Percentiles rank a stretch among this genome's conserved stretches.
phyloP scores from a whole-genome alignment of 2,797 vertebrate genomes.

The Fringilla coelebs region DNA sequence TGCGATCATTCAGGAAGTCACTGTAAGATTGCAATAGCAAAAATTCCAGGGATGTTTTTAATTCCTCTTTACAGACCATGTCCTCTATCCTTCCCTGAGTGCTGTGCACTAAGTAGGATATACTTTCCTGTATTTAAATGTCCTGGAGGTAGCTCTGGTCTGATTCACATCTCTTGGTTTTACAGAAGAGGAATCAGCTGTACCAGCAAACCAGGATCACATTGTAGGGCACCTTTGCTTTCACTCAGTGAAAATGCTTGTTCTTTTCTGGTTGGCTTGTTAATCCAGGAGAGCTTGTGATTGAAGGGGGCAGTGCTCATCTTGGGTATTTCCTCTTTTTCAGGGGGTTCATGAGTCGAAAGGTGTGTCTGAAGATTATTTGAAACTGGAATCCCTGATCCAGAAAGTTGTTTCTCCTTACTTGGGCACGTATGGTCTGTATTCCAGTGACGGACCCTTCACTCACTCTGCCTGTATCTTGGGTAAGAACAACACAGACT shows the following conservation, averaged over 20 bases:
- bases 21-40: not conserved
- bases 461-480: conserved; percentile 85
- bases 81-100: not conserved
- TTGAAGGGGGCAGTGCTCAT: not conserved
- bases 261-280: not conserved
- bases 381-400: conserved; percentile 89
- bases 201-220: not conserved
- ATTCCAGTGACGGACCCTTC: conserved; percentile 82
- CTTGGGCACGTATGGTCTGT: conserved; percentile 90
- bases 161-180: not conserved
- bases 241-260: not conserved
- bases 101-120: not conserved
- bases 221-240: not conserved
- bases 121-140: not conserved
- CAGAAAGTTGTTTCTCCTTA: conserved; percentile 96
- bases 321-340: not conserved
- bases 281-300: not conserved
- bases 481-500: conserved; percentile 74
- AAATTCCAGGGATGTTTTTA: not conserved
- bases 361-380: conserved; percentile 89
- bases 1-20: not conserved
- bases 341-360: conserved; percentile 93
- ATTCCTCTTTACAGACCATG: not conserved
- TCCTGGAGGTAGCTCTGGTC: not conserved
- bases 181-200: not conserved